Base-by-base conservation (phyloP, 2,797 vertebrate genomes). In the Hyperoplus lanceolatus region DNA sequence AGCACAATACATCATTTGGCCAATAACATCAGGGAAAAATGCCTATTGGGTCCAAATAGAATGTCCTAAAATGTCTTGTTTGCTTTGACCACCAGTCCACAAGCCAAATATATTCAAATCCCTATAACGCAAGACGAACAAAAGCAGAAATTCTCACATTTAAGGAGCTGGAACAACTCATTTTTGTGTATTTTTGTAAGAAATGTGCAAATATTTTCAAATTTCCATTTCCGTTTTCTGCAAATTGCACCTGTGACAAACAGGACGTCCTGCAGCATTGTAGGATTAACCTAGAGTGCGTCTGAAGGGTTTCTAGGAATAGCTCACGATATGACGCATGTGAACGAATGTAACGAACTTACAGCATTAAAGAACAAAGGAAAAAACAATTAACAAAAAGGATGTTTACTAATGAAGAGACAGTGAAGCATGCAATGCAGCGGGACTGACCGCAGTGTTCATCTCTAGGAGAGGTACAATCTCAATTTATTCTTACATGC, bases 281-380 rank as follows among this genome's bases (percentile, higher is more conserved):
- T 36, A 50, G 62, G 70, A 83, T 82, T 80, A 79, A 48, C n/a
- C 0, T 43, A 21, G 29, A 42, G 16, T n/a, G 2, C 41, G 12
- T 46, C 43, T 43, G 48, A 64, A 13, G 58, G 8, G 71, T 73
- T 70, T 73, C 73, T 57, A 43, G 58, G 6, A 46, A 41, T 29
- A 49, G 59, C 49, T 68, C 71, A 82, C 41, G 11, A 68, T 77
- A 84, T 59, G 78, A 87, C 54, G 63, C 73, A 55, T 70, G 55
- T 65, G 51, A 77, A 69, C 38, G 46, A 62, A 13, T 1, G 4
- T 60, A 21, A 86, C 80, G 39, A 70, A 80, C 70, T 75, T 53
- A 76, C 18, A 46, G 65, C 41, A 10, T 50, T 38, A 46, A 49
- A 59, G 58, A 61, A 65, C 61, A 69, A 43, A 54, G 36, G 29